phyloP scores from a whole-genome alignment of 2,888 invertebrate genomes.

The Macrophya annulata region DNA sequence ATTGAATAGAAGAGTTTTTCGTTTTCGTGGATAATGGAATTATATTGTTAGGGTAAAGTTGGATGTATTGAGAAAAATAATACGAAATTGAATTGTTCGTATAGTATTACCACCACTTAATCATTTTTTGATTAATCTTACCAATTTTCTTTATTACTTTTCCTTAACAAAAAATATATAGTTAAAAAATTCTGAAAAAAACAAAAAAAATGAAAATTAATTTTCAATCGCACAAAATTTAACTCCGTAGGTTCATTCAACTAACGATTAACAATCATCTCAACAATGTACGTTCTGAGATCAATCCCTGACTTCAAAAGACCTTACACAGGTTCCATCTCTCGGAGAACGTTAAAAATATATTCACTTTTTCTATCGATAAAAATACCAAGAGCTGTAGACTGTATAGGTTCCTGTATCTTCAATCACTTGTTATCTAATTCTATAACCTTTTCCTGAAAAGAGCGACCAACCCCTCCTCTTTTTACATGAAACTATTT shows the following conservation, averaged over 20 bases:
- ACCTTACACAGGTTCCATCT: constrained; percentile 37
- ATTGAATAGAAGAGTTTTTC: background rate
- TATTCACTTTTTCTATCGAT: background rate
- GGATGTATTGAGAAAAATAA: constrained; percentile 18
- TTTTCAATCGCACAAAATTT: background rate
- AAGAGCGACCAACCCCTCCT: background rate
- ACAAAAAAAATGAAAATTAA: background rate
- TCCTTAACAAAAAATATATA: too few species aligned
- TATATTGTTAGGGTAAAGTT: background rate
- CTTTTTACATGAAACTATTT: too few species aligned
- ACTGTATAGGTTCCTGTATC: background rate
- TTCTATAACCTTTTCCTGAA: background rate
- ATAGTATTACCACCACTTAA: background rate
- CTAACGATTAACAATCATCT: background rate
- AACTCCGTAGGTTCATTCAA: background rate
- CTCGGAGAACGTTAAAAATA: background rate
- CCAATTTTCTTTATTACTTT: background rate
- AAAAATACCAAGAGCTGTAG: constrained; percentile 2
- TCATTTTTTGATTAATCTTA: background rate
- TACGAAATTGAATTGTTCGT: background rate
- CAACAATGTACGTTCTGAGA: background rate
- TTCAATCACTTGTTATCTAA: background rate
- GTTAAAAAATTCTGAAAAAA: too few species aligned
- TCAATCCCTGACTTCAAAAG: background rate
- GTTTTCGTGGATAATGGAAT: constrained; percentile 16